Percentiles rank a stretch among this genome's conserved stretches.
Evolutionary conservation across 2,888 invertebrate species (phyloP).

Genomic region (Drosophila kuntzei): DNA sequence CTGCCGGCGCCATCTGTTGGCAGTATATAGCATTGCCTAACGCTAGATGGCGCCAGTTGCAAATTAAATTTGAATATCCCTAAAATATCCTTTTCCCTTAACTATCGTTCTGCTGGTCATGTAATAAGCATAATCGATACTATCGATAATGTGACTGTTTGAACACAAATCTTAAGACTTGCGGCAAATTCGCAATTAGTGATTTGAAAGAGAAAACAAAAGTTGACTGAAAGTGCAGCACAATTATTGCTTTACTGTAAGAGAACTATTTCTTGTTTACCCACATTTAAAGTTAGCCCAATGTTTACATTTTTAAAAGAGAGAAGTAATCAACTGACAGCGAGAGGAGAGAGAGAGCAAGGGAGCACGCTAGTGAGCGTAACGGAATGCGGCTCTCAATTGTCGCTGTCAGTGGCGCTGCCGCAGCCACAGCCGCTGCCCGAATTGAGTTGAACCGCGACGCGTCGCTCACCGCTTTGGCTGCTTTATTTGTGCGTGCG

Average conservation of each 20-base stretch:
- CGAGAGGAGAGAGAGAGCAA: too few relatives aligned
- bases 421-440: conserved; percentile 9
- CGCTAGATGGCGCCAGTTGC: conserved; percentile 31
- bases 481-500: conserved; percentile 74
- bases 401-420: conserved; percentile 30
- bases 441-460: conserved; percentile 27
- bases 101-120: neutral
- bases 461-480: conserved; percentile 37
- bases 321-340: conserved; percentile 12
- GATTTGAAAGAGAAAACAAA: neutral
- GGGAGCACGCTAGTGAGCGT: conserved; percentile 15
- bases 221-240: neutral
- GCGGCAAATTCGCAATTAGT: neutral
- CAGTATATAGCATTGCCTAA: too few relatives aligned
- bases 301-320: conserved; percentile 53
- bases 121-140: neutral
- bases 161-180: neutral
- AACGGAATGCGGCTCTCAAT: conserved; percentile 46
- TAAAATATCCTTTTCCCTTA: conserved; percentile 20
- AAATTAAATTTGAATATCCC: conserved; percentile 10
- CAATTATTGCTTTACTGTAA: neutral
- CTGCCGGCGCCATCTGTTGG: conserved; percentile 29
- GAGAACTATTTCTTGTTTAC: neutral
- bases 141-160: conserved; percentile 25
- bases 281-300: conserved; percentile 19